Evolutionary conservation across 2,113 vertebrate genomes (phyloP).

Genomic region (Noctilio leporinus): DNA sequence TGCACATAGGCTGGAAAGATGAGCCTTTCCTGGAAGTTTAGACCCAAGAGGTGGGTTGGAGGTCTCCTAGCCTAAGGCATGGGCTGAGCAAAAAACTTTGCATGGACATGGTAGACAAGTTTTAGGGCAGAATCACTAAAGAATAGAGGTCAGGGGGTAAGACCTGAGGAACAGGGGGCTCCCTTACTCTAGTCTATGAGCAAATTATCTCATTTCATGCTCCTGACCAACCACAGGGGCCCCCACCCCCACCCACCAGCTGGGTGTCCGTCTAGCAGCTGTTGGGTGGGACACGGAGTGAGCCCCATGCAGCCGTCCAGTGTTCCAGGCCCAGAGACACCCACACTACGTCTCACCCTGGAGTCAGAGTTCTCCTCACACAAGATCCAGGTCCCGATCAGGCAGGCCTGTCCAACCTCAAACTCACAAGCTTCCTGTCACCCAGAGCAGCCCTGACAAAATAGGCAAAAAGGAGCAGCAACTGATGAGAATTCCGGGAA

Average conservation of each 20-base stretch:
- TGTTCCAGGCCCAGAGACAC: not conserved
- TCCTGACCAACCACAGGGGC: not conserved
- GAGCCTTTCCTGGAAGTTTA: not conserved
- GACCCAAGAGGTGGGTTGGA: not conserved
- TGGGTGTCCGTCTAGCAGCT: not conserved
- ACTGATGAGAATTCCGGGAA: rapidly evolving
- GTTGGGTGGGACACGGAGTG: not conserved
- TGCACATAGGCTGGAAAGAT: not conserved
- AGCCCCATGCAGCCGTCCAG: not conserved
- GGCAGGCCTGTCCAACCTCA: not conserved
- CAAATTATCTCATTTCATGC: not conserved
- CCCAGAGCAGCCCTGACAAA: rapidly evolving
- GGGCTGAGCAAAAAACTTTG: not conserved
- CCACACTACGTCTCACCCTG: not conserved
- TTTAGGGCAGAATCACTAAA: not conserved
- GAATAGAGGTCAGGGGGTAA: not conserved
- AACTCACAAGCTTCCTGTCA: not conserved
- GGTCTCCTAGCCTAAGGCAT: not conserved
- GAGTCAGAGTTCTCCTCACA: rapidly evolving
- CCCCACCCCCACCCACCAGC: no score
- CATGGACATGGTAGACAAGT: not conserved
- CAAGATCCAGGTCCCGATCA: no score
- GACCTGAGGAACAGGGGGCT: no score
- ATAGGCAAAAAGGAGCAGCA: not conserved
- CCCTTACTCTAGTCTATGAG: not conserved